Conservation (phyloP, 64 coral and sea anemone genomes). For the Actinia equina region DNA sequence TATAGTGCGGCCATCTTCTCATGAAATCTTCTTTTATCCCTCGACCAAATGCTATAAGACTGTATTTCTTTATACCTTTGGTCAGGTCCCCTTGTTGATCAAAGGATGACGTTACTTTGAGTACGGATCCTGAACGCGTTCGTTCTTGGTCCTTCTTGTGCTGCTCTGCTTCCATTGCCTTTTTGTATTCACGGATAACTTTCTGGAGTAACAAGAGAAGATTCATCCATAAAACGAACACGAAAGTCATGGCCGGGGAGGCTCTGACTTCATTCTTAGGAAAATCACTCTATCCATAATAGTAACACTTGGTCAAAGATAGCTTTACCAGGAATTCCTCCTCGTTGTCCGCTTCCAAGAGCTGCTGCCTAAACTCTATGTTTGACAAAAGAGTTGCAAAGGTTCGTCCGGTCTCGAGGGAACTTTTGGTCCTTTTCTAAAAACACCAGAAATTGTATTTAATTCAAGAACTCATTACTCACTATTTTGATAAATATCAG, state of each 20-base stretch:
- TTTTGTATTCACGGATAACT: neutral
- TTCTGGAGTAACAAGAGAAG: neutral
- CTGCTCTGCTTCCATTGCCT: neutral
- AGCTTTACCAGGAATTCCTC: constrained; percentile 58
- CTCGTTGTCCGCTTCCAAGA: constrained; percentile 66
- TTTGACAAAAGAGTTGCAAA: constrained; percentile 78
- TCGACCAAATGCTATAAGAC: constrained; percentile 40
- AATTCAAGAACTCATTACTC: neutral
- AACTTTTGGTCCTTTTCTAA: constrained; percentile 92
- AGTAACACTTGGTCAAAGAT: neutral
- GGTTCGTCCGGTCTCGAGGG: constrained; percentile 72
- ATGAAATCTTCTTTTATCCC: constrained; percentile 49
- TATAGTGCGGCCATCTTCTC: constrained; percentile 76
- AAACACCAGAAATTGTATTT: neutral
- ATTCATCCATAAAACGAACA: no score
- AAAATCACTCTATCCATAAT: no score
- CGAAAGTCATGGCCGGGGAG: neutral
- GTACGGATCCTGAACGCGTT: neutral
- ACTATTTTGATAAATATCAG: neutral
- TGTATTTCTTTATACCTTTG: constrained; percentile 21
- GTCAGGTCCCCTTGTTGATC: neutral
- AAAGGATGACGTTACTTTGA: neutral
- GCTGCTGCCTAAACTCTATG: constrained; percentile 64
- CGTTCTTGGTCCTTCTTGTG: neutral
- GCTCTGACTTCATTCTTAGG: no score